These are phyloP conservation scores for Pecten maximus DNA, from an alignment of 2,888 invertebrate genomes.

Conservation along the genomic window DNA sequence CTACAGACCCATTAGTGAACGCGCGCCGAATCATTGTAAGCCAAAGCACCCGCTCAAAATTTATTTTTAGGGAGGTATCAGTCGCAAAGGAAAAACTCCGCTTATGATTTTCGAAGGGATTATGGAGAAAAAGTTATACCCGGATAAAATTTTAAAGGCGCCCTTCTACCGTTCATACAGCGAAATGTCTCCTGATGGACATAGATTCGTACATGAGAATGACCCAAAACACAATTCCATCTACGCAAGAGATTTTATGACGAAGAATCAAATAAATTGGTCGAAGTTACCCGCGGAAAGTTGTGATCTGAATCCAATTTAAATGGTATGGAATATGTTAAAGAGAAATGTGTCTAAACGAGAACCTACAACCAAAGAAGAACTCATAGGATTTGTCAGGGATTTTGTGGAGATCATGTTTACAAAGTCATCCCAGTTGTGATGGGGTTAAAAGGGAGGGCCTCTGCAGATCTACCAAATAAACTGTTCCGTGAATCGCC, in stretches of 20 bases:
- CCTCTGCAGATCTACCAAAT: no score
- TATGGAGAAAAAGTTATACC: constrained; percentile 17
- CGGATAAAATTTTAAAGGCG: neutral
- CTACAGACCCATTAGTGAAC: no score
- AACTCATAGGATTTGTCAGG: neutral
- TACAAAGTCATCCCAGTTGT: constrained; percentile 27
- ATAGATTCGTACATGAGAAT: constrained; percentile 15
- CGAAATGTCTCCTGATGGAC: neutral
- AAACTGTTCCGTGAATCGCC: no score
- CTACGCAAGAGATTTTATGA: neutral
- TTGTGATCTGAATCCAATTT: constrained; percentile 36
- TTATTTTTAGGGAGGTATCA: constrained; percentile 41
- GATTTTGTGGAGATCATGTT: constrained; percentile 35
- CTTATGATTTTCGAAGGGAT: neutral
- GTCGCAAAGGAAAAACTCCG: neutral
- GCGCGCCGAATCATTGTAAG: no score
- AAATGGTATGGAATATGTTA: constrained; percentile 37
- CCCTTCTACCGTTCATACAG: neutral
- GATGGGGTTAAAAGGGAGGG: no score
- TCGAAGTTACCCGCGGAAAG: no score
- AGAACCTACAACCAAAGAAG: neutral
- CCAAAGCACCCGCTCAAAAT: constrained; percentile 36
- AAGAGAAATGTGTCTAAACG: constrained; percentile 27
- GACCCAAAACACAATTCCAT: neutral
- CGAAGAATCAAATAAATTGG: no score